Conservation (phyloP, 2,797 vertebrate species). For the Pyrrhura leucotis region DNA sequence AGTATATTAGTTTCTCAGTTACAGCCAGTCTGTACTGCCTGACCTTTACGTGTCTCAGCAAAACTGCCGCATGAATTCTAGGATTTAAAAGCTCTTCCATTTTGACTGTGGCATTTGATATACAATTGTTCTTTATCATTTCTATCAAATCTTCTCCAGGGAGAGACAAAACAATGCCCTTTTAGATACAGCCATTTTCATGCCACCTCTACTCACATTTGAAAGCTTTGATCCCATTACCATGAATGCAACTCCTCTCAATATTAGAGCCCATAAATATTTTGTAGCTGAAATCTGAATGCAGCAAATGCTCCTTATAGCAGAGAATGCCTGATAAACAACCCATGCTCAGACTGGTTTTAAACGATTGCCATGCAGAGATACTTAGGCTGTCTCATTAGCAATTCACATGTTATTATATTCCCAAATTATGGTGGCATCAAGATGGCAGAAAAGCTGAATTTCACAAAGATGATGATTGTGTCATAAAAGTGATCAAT, state of each 20-base stretch:
- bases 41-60: background rate
- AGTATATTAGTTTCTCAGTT: background rate
- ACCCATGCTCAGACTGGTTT: background rate
- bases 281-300: background rate
- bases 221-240: background rate
- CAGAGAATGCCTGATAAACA: background rate
- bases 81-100: background rate
- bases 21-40: background rate
- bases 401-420: background rate
- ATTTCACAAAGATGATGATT: background rate
- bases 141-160: background rate
- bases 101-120: background rate
- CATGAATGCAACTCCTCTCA: background rate
- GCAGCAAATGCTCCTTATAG: background rate
- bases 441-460: background rate
- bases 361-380: rapidly evolving
- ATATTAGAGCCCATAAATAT: background rate
- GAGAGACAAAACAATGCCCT: background rate
- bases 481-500: background rate
- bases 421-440: background rate
- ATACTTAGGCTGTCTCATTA: background rate
- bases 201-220: rapidly evolving
- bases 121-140: background rate
- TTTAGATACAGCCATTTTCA: background rate
- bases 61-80: background rate